A percentile compares a stretch with the other conserved stretches of the same genome.
Evolutionary conservation across 2,797 vertebrate genomes (phyloP).

Genomic region (Chloroceryle amazona): DNA sequence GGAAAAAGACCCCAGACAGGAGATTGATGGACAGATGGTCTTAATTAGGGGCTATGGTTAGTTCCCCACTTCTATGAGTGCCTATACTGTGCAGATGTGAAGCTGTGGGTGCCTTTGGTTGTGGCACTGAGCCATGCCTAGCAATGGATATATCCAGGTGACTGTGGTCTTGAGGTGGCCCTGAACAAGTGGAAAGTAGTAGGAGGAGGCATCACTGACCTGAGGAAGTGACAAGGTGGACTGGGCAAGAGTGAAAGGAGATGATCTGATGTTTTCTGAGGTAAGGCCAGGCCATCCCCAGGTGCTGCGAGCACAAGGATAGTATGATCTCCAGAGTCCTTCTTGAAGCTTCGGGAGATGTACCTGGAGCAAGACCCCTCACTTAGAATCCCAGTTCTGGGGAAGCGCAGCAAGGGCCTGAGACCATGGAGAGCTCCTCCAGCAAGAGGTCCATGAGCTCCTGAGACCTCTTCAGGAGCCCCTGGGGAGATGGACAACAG

Average conservation of each 20-base stretch:
- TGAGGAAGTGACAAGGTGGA: not conserved
- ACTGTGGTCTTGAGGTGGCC: not conserved
- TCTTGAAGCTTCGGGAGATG: not conserved
- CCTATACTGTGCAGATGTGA: not conserved
- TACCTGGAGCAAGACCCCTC: not conserved
- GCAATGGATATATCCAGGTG: not conserved
- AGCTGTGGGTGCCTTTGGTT: not conserved
- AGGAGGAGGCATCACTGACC: not conserved
- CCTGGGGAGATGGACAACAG: not conserved
- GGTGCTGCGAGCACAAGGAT: not conserved
- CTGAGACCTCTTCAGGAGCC: not conserved
- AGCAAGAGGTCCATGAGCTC: fast-evolving
- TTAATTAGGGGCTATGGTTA: not conserved
- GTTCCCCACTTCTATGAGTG: not conserved
- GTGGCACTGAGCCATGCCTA: not conserved
- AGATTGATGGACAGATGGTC: not conserved
- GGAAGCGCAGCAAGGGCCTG: fast-evolving
- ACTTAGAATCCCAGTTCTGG: not conserved
- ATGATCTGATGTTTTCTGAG: not conserved
- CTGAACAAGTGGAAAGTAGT: not conserved
- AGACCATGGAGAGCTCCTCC: constrained; percentile 17
- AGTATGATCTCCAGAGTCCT: not conserved
- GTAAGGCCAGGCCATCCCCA: not conserved
- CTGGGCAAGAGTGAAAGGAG: not conserved
- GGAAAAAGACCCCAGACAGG: not conserved